These are phyloP conservation scores for Menidia beryllina DNA, from an alignment of 2,113 vertebrate genomes.

Conservation along the genomic window DNA sequence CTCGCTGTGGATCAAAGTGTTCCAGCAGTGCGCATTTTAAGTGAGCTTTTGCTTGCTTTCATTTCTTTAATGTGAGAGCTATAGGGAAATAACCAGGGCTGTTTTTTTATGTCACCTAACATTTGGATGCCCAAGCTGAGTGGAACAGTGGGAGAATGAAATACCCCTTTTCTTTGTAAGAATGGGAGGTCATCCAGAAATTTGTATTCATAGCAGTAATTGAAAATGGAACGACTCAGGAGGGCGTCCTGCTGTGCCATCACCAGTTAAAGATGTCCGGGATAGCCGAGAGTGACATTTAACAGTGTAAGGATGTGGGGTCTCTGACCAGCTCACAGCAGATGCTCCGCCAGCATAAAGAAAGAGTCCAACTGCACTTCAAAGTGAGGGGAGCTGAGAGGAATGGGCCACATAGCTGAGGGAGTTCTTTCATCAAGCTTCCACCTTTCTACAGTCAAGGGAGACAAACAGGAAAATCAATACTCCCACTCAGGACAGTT, in stretches of 20 bases:
- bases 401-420: slow-evolving; percentile 41
- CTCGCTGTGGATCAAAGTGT: slow-evolving; percentile 73
- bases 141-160: slow-evolving; percentile 34
- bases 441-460: slow-evolving; percentile 57
- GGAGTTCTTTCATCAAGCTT: slow-evolving; percentile 65
- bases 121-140: slow-evolving; percentile 46
- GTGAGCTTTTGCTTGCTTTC: slow-evolving; percentile 38
- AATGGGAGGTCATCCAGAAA: slow-evolving; percentile 54
- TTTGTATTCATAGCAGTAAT: slow-evolving; percentile 72
- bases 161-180: slow-evolving; percentile 44
- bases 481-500: slow-evolving; percentile 76
- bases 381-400: slow-evolving; percentile 24
- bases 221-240: slow-evolving; percentile 61
- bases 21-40: slow-evolving; percentile 36
- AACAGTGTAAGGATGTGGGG: slow-evolving; percentile 47
- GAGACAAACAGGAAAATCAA: slow-evolving; percentile 80
- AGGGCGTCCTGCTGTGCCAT: slow-evolving; percentile 56
- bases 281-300: slow-evolving; percentile 74
- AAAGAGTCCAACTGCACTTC: slow-evolving; percentile 32
- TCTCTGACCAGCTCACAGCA: slow-evolving; percentile 35
- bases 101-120: slow-evolving; percentile 54
- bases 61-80: slow-evolving; percentile 23
- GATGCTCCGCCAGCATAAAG: slow-evolving; percentile 38
- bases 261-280: slow-evolving; percentile 63
- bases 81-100: slow-evolving; percentile 57